These are phyloP conservation scores for Brachionus rubens DNA, from an alignment of 1,140 invertebrate species.

Conservation along the genomic window DNA sequence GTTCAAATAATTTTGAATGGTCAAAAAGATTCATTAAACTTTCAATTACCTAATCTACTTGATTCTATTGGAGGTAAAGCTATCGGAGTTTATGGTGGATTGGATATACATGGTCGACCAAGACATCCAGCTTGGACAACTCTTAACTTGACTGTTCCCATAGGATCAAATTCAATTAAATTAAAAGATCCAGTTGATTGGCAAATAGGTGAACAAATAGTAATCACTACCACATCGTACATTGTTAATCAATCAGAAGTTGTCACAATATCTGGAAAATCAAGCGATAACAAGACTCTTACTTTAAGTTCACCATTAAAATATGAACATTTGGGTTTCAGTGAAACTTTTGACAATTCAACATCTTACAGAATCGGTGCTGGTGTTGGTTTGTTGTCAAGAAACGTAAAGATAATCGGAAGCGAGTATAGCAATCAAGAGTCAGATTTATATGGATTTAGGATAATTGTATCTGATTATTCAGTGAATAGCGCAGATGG, in stretches of 20 bases:
- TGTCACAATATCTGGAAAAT: conserved; percentile 28
- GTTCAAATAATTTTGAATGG: conserved; percentile 51
- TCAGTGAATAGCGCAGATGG: not conserved
- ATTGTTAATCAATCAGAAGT: conserved; percentile 27
- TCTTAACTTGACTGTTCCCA: not conserved
- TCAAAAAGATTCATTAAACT: conserved; percentile 48
- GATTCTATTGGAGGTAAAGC: not conserved
- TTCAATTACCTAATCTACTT: not conserved
- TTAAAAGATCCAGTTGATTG: conserved; percentile 46
- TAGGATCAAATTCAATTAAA: not conserved
- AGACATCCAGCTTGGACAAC: conserved; percentile 28
- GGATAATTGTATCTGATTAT: conserved; percentile 52
- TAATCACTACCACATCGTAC: not conserved
- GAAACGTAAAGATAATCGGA: conserved; percentile 56
- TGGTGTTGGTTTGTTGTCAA: conserved; percentile 54
- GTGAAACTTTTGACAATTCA: not conserved
- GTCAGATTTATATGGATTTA: conserved; percentile 54
- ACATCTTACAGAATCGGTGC: conserved; percentile 49
- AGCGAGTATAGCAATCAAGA: conserved; percentile 50
- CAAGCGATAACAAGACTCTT: not conserved
- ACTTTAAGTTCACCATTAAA: not conserved
- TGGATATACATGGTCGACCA: conserved; percentile 38
- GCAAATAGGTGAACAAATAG: conserved; percentile 28
- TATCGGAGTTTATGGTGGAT: conserved; percentile 39
- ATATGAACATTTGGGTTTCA: conserved; percentile 27